phyloP scores from a whole-genome alignment of 1,140 invertebrate species.

The Drosophila ercepeae region DNA sequence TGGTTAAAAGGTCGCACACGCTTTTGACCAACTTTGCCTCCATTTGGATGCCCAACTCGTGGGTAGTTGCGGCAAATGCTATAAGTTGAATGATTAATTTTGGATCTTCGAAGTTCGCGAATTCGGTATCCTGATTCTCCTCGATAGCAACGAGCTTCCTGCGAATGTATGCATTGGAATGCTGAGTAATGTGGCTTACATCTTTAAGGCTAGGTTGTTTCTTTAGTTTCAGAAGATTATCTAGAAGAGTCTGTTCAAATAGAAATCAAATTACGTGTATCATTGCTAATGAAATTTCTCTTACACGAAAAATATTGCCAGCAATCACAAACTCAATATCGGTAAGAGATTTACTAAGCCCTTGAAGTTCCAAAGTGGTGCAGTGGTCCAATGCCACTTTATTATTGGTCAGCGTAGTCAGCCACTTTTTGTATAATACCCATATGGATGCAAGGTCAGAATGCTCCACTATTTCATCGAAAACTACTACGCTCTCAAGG shows the following conservation, averaged over 20 bases:
- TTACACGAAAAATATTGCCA: slow-evolving; percentile 88
- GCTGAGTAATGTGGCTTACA: slow-evolving; percentile 87
- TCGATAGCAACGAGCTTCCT: slow-evolving; percentile 69
- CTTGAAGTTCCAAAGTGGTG: slow-evolving; percentile 47
- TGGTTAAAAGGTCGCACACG: slow-evolving; percentile 24
- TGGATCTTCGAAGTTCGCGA: slow-evolving; percentile 41
- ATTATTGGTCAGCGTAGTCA: slow-evolving; percentile 49
- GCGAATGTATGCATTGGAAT: slow-evolving; percentile 89
- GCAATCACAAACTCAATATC: slow-evolving; percentile 85
- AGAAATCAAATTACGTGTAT: background rate
- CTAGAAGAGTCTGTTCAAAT: slow-evolving; percentile 84
- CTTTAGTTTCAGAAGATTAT: slow-evolving; percentile 88
- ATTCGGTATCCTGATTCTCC: slow-evolving; percentile 36
- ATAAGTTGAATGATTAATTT: slow-evolving; percentile 33
- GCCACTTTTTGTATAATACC: slow-evolving; percentile 70
- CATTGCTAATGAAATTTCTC: background rate
- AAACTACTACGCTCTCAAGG: slow-evolving; percentile 58
- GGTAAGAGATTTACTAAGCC: slow-evolving; percentile 53
- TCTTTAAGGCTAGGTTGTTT: slow-evolving; percentile 87
- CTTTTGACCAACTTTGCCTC: slow-evolving; percentile 52
- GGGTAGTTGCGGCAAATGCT: slow-evolving; percentile 41
- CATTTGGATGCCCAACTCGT: slow-evolving; percentile 57
- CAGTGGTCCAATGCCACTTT: slow-evolving; percentile 12
- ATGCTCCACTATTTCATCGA: slow-evolving; percentile 61
- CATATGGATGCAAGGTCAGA: slow-evolving; percentile 57